A percentile compares a stretch with the other conserved stretches of the same genome.
Conservation (phyloP, 2,888 invertebrate species). For the Caenorhabditis becei region DNA sequence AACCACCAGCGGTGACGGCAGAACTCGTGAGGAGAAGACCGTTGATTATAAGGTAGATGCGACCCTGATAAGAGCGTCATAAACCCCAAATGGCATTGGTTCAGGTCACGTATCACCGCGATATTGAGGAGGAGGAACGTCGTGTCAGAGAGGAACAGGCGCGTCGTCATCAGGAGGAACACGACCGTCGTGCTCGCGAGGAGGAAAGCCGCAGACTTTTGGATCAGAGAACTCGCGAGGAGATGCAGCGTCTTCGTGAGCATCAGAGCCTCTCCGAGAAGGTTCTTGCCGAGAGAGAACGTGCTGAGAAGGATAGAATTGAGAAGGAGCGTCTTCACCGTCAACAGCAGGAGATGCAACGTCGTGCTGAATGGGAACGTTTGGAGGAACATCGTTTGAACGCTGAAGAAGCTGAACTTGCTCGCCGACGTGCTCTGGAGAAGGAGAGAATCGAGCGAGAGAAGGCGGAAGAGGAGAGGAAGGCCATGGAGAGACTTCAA, state of each 20-base stretch:
- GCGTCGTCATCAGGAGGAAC: constrained; percentile 58
- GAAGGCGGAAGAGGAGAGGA: constrained; percentile 61
- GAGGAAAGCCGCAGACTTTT: constrained; percentile 77
- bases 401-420: constrained; percentile 72
- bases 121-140: constrained; percentile 80
- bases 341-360: constrained; percentile 66
- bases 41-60: constrained; percentile 67
- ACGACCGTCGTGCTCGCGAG: constrained; percentile 70
- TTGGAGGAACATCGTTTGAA: constrained; percentile 73
- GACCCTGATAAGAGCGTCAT: constrained; percentile 29
- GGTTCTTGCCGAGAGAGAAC: constrained; percentile 74
- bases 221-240: constrained; percentile 76
- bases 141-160: constrained; percentile 77
- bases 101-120: constrained; percentile 67
- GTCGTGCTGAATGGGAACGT: constrained; percentile 78
- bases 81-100: constrained; percentile 13
- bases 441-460: constrained; percentile 73
- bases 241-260: constrained; percentile 72
- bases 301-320: constrained; percentile 73
- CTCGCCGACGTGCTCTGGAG: constrained; percentile 64
- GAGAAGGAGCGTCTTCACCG: constrained; percentile 64
- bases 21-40: constrained; percentile 68
- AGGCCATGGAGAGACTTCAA: constrained; percentile 63
- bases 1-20: constrained; percentile 63
- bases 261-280: constrained; percentile 74